phyloP scores from a whole-genome alignment of 2,888 invertebrate genomes.

The Rhamphomyia laevipes region DNA sequence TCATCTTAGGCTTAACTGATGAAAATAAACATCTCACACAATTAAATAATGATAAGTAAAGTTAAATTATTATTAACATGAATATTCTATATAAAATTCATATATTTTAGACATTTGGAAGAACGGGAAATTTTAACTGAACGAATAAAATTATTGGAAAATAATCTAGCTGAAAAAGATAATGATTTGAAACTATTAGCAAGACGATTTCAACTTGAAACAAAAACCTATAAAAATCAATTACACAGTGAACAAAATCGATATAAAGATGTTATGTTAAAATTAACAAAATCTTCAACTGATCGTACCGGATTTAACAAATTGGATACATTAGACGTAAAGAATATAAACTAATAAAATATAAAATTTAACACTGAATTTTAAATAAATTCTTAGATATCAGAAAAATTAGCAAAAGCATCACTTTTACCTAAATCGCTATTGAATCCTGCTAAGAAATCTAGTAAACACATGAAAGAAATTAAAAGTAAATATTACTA shows the following conservation, averaged over 20 bases:
- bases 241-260: constrained; percentile 55
- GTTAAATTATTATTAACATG: not conserved
- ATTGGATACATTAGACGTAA: constrained; percentile 29
- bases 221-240: constrained; percentile 61
- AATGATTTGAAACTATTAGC: constrained; percentile 53
- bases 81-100: not conserved
- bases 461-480: too few relatives aligned
- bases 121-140: constrained; percentile 63
- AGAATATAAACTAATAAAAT: not conserved
- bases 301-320: constrained; percentile 31
- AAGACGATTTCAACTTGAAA: constrained; percentile 57
- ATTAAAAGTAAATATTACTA: too few relatives aligned
- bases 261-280: constrained; percentile 56
- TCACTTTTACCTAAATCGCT: not conserved
- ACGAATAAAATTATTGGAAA: constrained; percentile 45
- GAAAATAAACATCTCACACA: constrained; percentile 59
- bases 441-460: too few relatives aligned
- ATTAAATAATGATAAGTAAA: constrained; percentile 57
- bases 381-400: not conserved
- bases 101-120: constrained; percentile 44
- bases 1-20: constrained; percentile 50
- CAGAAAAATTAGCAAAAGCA: constrained; percentile 1
- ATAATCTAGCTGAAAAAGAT: constrained; percentile 46
- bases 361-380: not conserved
- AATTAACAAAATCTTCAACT: constrained; percentile 41